Evolutionary conservation across 1,140 invertebrate species (phyloP).

Genomic region (Drosophila pruinosa): DNA sequence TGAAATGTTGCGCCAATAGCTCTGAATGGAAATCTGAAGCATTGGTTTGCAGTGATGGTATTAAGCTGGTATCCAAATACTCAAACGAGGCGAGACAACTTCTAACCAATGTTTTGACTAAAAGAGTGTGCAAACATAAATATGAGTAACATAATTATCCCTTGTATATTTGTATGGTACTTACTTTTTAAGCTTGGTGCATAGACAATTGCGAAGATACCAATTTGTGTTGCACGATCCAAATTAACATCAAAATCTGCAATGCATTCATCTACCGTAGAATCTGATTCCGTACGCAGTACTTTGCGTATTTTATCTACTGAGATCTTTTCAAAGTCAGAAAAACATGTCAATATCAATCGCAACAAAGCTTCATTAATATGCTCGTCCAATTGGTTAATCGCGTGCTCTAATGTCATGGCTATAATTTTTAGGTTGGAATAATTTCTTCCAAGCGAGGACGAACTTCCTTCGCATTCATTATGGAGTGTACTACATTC

Average conservation of each 20-base stretch:
- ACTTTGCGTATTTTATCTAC: slow-evolving; percentile 68
- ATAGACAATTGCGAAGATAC: slow-evolving; percentile 72
- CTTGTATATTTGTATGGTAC: not conserved
- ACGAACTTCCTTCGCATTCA: slow-evolving; percentile 44
- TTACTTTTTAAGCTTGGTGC: slow-evolving; percentile 64
- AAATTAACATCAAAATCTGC: slow-evolving; percentile 81
- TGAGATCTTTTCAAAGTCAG: slow-evolving; percentile 74
- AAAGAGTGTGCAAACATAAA: not conserved
- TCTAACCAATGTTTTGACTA: slow-evolving; percentile 73
- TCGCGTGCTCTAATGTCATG: slow-evolving; percentile 58
- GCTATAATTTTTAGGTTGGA: slow-evolving; percentile 62
- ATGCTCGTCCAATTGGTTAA: slow-evolving; percentile 71
- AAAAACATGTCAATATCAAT: slow-evolving; percentile 68
- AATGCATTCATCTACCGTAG: slow-evolving; percentile 65
- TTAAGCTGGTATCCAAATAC: slow-evolving; percentile 71
- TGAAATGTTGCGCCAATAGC: slow-evolving; percentile 75
- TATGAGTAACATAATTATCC: not conserved
- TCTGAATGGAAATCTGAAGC: slow-evolving; percentile 60
- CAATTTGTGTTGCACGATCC: slow-evolving; percentile 75
- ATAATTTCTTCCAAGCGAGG: not conserved
- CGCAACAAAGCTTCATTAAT: slow-evolving; percentile 71
- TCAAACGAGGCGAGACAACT: slow-evolving; percentile 79
- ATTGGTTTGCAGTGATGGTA: slow-evolving; percentile 67
- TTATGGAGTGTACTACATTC: slow-evolving; percentile 66
- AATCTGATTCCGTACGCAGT: slow-evolving; percentile 44